A percentile compares a stretch with the other conserved stretches of the same genome.
Evolutionary conservation across 2,113 vertebrate species (phyloP).

Genomic region (Myodes glareolus): DNA sequence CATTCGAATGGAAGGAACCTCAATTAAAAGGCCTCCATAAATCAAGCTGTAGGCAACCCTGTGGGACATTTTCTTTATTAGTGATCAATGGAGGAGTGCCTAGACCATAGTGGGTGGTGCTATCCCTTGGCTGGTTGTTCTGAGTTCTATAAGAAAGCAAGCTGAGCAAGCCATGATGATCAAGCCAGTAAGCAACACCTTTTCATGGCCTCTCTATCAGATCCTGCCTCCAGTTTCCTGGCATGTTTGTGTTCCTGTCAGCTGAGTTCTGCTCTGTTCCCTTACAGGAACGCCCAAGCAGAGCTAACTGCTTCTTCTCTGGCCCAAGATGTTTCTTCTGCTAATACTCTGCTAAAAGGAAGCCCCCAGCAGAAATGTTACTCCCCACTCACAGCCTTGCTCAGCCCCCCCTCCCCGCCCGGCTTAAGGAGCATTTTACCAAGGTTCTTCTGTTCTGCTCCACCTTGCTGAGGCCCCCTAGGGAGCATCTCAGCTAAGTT

Average conservation of each 20-base stretch:
- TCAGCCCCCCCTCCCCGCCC: no score
- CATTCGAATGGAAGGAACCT: not conserved
- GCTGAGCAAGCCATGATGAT: not conserved
- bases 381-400: no score
- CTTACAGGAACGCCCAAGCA: no score
- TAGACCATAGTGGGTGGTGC: not conserved
- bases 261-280: no score
- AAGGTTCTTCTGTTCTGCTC: no score
- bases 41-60: not conserved
- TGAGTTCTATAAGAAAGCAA: not conserved
- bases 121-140: not conserved
- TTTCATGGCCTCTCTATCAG: not conserved
- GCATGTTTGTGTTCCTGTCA: not conserved
- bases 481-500: no score
- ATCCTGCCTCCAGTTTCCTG: not conserved
- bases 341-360: no score
- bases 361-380: no score
- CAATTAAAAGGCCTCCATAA: not conserved
- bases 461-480: no score
- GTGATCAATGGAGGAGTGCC: not conserved
- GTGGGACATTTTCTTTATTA: not conserved
- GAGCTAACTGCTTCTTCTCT: no score
- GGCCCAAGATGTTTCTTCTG: no score
- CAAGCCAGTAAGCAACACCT: not conserved
- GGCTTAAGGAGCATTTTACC: no score